These are phyloP conservation scores for Trachemys scripta DNA, from an alignment of 2,113 vertebrate species.

Conservation along the genomic window DNA sequence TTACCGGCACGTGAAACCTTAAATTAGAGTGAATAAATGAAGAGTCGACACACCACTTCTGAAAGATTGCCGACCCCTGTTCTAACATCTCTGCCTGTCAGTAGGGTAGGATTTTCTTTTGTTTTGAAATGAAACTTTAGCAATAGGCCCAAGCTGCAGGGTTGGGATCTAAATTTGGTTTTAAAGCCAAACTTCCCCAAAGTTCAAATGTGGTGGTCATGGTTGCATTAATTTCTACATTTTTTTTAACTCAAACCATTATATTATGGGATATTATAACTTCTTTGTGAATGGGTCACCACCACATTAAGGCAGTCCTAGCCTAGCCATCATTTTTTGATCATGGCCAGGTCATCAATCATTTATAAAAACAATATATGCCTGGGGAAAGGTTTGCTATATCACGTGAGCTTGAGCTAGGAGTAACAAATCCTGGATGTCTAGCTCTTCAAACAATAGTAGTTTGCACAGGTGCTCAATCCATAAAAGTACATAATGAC, in stretches of 20 bases:
- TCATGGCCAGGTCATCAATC: neutral
- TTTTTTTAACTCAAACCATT: neutral
- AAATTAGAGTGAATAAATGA: too few species aligned
- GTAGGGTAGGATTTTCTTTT: neutral
- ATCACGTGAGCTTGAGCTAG: neutral
- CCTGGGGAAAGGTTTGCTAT: neutral
- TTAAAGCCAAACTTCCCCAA: neutral
- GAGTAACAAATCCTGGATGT: neutral
- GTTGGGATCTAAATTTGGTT: neutral
- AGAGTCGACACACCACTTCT: too few species aligned
- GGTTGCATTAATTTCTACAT: neutral
- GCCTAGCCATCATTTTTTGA: neutral
- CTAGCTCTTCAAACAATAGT: neutral
- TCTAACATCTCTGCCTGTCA: neutral
- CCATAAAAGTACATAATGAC: neutral
- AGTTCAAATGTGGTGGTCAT: neutral
- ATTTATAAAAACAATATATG: neutral
- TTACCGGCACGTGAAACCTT: too few species aligned
- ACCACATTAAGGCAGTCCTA: neutral
- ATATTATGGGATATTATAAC: neutral
- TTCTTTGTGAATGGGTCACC: neutral
- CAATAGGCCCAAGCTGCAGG: neutral
- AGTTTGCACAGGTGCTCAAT: accelerated
- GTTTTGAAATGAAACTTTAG: neutral
- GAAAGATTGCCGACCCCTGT: too few species aligned